These are phyloP conservation scores for Latrodectus elegans DNA, from an alignment of 2,888 invertebrate genomes.

Conservation along the genomic window DNA sequence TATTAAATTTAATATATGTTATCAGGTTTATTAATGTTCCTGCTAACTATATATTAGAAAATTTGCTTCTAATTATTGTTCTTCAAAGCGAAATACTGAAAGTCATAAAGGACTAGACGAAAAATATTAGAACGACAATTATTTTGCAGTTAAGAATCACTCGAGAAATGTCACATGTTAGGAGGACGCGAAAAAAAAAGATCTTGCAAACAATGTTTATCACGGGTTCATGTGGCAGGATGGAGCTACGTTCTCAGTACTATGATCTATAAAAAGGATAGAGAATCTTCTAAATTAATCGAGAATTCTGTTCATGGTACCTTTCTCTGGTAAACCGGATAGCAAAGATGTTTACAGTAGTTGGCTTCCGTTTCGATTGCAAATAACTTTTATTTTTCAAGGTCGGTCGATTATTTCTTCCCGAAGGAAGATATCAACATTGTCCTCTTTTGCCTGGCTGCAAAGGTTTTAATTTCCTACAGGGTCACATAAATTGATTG, in stretches of 20 bases:
- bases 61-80: too few relatives aligned
- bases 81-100: too few relatives aligned
- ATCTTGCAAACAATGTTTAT: constrained; percentile 44
- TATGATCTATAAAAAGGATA: constrained; percentile 14
- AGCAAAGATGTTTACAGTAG: constrained; percentile 45
- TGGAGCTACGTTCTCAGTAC: constrained; percentile 24
- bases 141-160: too few relatives aligned
- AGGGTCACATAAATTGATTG: neutral
- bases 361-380: constrained; percentile 34
- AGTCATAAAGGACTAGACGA: too few relatives aligned
- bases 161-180: neutral
- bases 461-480: neutral
- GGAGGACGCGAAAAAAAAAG: constrained; percentile 15
- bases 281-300: constrained; percentile 35
- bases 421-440: neutral
- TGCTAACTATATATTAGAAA: too few relatives aligned
- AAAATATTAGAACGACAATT: too few relatives aligned
- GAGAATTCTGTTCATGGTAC: constrained; percentile 47
- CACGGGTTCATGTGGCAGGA: constrained; percentile 5
- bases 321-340: constrained; percentile 52
- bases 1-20: too few relatives aligned
- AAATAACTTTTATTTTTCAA: constrained; percentile 13
- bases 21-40: too few relatives aligned
- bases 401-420: constrained; percentile 1
- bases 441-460: neutral